Conservation (phyloP, 2,113 vertebrate genomes). For the Trematomus loennbergii region DNA sequence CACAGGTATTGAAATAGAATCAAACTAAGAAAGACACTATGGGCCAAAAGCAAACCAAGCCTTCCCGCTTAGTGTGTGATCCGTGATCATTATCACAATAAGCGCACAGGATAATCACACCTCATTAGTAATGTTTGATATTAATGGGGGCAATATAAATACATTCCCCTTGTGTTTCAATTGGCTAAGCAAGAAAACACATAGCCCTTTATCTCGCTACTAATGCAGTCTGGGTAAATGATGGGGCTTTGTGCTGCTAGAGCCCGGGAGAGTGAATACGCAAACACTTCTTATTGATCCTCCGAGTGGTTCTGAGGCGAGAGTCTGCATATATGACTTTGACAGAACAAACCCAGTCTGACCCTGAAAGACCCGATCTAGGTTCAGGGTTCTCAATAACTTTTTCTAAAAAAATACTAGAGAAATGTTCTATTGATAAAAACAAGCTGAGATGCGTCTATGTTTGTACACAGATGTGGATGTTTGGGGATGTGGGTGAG, state of each 20-base stretch:
- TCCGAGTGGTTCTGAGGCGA: conserved; percentile 49
- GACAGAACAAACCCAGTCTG: conserved; percentile 33
- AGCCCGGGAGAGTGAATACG: conserved; percentile 63
- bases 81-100: conserved; percentile 74
- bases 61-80: conserved; percentile 56
- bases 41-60: conserved; percentile 51
- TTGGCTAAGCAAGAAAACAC: conserved; percentile 74
- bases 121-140: conserved; percentile 85
- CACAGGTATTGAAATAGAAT: conserved; percentile 69
- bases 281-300: conserved; percentile 71
- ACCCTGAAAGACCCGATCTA: conserved; percentile 7
- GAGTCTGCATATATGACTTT: conserved; percentile 48
- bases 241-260: conserved; percentile 69
- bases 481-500: conserved; percentile 35
- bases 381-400: conserved; percentile 15
- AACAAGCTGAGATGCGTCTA: conserved; percentile 15
- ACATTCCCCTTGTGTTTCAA: conserved; percentile 77
- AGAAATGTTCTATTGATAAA: conserved; percentile 47
- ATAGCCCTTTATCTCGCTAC: conserved; percentile 60
- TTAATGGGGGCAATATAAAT: conserved; percentile 82
- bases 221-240: conserved; percentile 77
- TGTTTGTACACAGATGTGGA: conserved; percentile 4
- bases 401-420: conserved; percentile 42
- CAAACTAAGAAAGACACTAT: conserved; percentile 58
- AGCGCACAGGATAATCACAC: conserved; percentile 81